Evolutionary conservation across 2,113 vertebrate genomes (phyloP).

Genomic region (Centropus bengalensis): DNA sequence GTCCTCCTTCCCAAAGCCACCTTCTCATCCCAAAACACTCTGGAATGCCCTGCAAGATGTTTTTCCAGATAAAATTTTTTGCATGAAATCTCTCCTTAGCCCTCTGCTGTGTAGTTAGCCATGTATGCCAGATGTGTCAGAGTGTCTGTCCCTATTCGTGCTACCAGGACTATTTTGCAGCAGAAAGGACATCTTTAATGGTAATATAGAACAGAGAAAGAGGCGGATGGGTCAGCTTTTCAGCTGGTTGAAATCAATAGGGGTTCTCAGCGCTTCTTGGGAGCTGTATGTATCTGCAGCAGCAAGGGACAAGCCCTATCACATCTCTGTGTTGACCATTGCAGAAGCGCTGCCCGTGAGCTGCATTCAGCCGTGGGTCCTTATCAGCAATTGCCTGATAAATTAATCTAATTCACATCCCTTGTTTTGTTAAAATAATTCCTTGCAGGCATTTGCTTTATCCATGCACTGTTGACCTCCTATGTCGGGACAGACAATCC

Average conservation of each 20-base stretch:
- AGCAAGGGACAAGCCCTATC: neutral
- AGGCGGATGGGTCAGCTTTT: neutral
- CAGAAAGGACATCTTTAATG: neutral
- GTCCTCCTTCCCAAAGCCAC: neutral
- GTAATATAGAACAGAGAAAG: neutral
- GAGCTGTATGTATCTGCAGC: neutral
- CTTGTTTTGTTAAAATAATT: constrained; percentile 60
- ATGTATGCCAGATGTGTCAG: neutral
- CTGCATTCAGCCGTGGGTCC: constrained; percentile 18
- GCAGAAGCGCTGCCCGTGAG: neutral
- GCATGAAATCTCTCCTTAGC: neutral
- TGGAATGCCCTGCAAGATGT: neutral
- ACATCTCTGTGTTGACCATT: neutral
- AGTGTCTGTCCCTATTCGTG: neutral
- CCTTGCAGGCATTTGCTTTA: constrained; percentile 48
- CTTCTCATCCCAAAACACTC: neutral
- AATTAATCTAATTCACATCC: constrained; percentile 61
- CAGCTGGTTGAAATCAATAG: neutral
- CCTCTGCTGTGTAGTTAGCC: neutral
- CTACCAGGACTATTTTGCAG: neutral
- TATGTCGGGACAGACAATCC: constrained; percentile 30
- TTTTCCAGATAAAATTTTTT: neutral
- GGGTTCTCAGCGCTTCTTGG: neutral
- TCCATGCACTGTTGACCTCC: constrained; percentile 44
- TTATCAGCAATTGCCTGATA: constrained; percentile 31